These are phyloP conservation scores for Etia nguti DNA, from an alignment of 2,113 vertebrate genomes.

Conservation along the genomic window DNA sequence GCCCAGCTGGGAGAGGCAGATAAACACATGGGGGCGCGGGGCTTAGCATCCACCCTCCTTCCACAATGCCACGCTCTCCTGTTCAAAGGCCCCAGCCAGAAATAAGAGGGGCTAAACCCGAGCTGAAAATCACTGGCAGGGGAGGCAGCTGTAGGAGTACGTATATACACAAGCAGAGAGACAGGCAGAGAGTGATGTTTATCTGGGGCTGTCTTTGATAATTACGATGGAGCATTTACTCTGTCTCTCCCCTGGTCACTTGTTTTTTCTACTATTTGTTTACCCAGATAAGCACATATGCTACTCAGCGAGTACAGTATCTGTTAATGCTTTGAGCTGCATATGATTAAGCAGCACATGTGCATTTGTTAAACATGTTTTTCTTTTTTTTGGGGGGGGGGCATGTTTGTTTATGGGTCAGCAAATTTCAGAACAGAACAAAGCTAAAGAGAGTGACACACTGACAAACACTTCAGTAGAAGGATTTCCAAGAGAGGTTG, in stretches of 20 bases:
- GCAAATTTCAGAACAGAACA: background rate
- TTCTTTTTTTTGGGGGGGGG: background rate
- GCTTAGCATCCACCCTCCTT: constrained; percentile 59
- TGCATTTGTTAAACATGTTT: background rate
- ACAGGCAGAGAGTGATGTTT: constrained; percentile 22
- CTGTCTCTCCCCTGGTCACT: constrained; percentile 2
- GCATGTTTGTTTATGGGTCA: background rate
- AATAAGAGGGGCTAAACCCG: constrained; percentile 53
- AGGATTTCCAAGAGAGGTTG: background rate
- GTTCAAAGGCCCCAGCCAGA: constrained; percentile 57
- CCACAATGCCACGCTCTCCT: constrained; percentile 55
- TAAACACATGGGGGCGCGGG: constrained; percentile 64
- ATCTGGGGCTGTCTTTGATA: constrained; percentile 23
- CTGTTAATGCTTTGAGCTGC: background rate
- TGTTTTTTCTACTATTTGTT: background rate
- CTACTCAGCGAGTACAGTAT: background rate
- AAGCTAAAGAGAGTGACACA: background rate
- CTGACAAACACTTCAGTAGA: background rate
- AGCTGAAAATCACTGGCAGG: constrained; percentile 49
- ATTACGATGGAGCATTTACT: constrained; percentile 26
- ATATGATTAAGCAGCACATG: background rate
- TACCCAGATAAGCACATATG: background rate
- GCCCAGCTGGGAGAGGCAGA: constrained; percentile 73
- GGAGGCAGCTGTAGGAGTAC: constrained; percentile 34
- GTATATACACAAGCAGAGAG: background rate